Evolutionary conservation across 2,888 invertebrate genomes (phyloP), one percentile per base, ranked within the genome.

Genomic region (Clusia tigrina): DNA sequence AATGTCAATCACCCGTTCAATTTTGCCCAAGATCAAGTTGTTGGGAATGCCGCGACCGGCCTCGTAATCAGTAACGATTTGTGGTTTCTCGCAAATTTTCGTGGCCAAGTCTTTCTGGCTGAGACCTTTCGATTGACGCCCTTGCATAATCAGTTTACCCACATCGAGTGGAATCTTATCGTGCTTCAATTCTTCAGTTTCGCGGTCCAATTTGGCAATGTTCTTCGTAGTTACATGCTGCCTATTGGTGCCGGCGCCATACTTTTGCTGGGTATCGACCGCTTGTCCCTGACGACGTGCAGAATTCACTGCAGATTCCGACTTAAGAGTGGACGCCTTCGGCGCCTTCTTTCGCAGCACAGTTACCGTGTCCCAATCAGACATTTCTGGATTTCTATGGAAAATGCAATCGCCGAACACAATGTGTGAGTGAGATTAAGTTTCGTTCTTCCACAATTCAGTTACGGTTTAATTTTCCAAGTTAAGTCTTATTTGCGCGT

Each of bases 21-120:
- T 93, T 86, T 99, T 99, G 58, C 93, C 93, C 76, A 99, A 89
- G 63, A 99, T 93, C 80, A 93, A 88, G 82, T 98, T 97, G 83
- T 98, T 98, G 38, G 98, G 98, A 77, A 99, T 96, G 26, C 98
- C 99, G 77, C 96, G 90, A 32, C 98, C 98, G 55, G 95, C 94
- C 86, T 99, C 99, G 80, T 99, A 97, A 78, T 97, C 97, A 76
- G 94, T 95, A 56, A 98, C 94, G 38, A 97, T 91, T 86, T 97
- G 96, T 62, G 94, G 95, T 84, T 99, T 99, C 85, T 99, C 99
- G 85, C 96, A 97, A 76, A 98, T 96, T 89, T 94, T 96, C 64
- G 97, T 97, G 37, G 98, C 98, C 79, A 99, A 88, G 80, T 99
- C 99, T 86, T 98, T 99, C 85, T 99, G 99, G 73, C 96, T 97